Conservation (phyloP, 1,140 invertebrate species). For the Schlechtendalia chinensis region DNA sequence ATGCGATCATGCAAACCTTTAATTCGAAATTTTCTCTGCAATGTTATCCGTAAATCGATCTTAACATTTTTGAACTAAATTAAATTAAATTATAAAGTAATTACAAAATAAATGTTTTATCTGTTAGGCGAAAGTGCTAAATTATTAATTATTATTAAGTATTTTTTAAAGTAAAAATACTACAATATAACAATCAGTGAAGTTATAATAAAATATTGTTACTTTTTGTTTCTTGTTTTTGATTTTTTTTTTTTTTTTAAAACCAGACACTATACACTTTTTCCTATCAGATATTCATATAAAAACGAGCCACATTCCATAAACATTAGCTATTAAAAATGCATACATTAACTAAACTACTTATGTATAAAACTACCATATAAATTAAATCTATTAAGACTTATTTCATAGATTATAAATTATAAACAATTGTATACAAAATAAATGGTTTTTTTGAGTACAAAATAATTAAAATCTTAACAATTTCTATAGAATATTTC, state of each 20-base stretch:
- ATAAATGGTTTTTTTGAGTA: conserved; percentile 1
- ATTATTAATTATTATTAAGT: too few relatives aligned
- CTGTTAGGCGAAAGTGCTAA: background rate
- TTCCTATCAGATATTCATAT: background rate
- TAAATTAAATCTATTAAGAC: conserved; percentile 16
- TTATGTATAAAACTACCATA: background rate
- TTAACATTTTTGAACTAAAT: background rate
- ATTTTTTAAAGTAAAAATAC: too few relatives aligned
- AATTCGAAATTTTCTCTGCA: background rate
- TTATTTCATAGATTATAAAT: background rate
- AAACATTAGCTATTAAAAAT: conserved; percentile 31
- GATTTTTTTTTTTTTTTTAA: too few relatives aligned
- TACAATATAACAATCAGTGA: background rate
- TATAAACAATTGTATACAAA: conserved; percentile 27
- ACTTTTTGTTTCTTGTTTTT: too few relatives aligned
- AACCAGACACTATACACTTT: background rate
- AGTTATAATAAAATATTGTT: background rate
- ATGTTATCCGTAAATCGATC: background rate
- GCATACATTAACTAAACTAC: conserved; percentile 38
- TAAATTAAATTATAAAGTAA: conserved; percentile 1
- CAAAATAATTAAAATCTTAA: conserved; percentile 3
- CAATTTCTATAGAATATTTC: conserved; percentile 9
- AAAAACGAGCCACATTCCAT: conserved; percentile 8
- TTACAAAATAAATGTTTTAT: conserved; percentile 2
- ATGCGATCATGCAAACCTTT: background rate